phyloP scores from a whole-genome alignment of 2,888 invertebrate genomes.

The Diplazon laetatorius region DNA sequence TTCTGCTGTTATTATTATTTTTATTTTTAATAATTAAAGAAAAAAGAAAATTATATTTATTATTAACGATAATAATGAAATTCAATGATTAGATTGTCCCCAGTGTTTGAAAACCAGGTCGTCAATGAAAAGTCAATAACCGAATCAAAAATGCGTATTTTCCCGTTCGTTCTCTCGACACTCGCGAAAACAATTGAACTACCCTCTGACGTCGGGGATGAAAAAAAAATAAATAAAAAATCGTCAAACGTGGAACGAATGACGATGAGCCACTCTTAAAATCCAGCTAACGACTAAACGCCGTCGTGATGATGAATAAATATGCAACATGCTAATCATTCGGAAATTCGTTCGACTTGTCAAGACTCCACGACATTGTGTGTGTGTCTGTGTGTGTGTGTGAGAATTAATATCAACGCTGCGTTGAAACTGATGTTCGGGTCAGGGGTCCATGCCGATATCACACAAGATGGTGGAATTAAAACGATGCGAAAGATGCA shows the following conservation, averaged over 20 bases:
- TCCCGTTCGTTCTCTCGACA: slow-evolving; percentile 23
- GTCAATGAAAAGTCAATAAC: slow-evolving; percentile 1
- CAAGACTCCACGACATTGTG: slow-evolving; percentile 32
- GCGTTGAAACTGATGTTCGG: slow-evolving; percentile 57
- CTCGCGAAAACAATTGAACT: slow-evolving; percentile 15
- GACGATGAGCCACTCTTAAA: slow-evolving; percentile 47
- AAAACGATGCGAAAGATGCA: slow-evolving; percentile 74
- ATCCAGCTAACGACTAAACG: slow-evolving; percentile 55
- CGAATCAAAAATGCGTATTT: slow-evolving; percentile 3
- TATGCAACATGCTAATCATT: slow-evolving; percentile 13
- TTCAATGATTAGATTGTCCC: too few species aligned
- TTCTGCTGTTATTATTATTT: neutral
- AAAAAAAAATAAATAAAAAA: too few species aligned
- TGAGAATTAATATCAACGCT: slow-evolving; percentile 13
- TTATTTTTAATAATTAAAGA: neutral
- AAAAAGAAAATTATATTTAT: slow-evolving; percentile 12
- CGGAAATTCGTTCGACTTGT: slow-evolving; percentile 24
- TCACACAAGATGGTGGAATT: slow-evolving; percentile 70
- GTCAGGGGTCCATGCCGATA: slow-evolving; percentile 75
- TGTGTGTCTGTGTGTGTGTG: slow-evolving; percentile 30
- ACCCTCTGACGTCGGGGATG: slow-evolving; percentile 2
- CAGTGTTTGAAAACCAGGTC: neutral
- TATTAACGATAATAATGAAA: slow-evolving; percentile 8
- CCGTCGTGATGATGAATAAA: slow-evolving; percentile 44
- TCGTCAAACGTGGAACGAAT: slow-evolving; percentile 17